Base-by-base conservation (phyloP, 2,797 vertebrate genomes). In the Lagocephalus sceleratus region DNA sequence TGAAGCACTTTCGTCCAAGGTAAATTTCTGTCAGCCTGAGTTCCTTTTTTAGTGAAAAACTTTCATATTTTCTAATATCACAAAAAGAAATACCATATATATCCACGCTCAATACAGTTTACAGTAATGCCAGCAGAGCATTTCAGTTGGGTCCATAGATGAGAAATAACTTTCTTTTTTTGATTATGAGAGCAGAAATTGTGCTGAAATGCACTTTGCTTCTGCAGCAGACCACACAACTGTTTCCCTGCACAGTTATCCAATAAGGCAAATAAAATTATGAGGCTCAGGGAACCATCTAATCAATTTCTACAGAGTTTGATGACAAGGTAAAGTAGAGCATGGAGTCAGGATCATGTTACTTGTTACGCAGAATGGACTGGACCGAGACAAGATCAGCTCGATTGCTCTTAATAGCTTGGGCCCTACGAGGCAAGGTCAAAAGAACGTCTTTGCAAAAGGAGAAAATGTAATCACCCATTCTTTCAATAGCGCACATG, bases 181-280 rank as follows among this genome's bases (percentile, higher is more conserved):
- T 87, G 84, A 90, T 88, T 87, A 81, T 79, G 75, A 82, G 72
- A 63, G 83, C 81, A 86, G 75, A 87, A 85, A 87, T 83, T 81
- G 73, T 84, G 82, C 85, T 84, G 84, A 88, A 40, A 88, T 79
- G 78, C 81, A 89, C 82, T 86, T 78, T 51, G 66, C 68, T 55
- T 63, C 71, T 65, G 57, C 65, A 38, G 52, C 19, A 63, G 66
- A 82, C 61, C 69, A 26, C 78, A 60, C 68, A 78, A 71, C 79
- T 60, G 66, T 78, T 71, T 76, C 79, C 73, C 69, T 64, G 72
- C 75, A 62, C 79, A 57, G 73, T 85, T 87, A 87, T 86, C 80
- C 80, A 81, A 82, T 85, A 68, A 73, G 81, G 80, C 56, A 88
- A 89, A 91, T 83, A 78, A 60, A 74, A 85, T 90, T 87, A 86